Conservation (phyloP, 1,140 invertebrate species). For the Atta texana region DNA sequence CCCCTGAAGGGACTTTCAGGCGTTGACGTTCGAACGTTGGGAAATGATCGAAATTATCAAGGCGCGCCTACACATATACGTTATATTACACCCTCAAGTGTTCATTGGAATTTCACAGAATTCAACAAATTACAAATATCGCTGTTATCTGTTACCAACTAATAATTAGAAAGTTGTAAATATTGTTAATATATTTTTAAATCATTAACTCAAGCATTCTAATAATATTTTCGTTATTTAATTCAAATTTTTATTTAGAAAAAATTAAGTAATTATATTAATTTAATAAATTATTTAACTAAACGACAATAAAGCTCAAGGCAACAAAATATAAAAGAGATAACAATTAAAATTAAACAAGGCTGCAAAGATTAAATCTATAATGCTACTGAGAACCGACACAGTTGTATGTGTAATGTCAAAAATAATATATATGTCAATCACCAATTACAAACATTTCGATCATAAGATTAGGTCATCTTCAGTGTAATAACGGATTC, state of each 20-base stretch:
- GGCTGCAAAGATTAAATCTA: too few species aligned
- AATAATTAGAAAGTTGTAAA: not conserved
- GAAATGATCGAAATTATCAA: constrained; percentile 52
- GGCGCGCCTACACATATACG: not conserved
- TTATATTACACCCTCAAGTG: not conserved
- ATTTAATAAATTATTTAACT: not conserved
- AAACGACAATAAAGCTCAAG: not conserved
- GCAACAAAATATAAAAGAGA: not conserved
- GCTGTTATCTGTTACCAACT: not conserved
- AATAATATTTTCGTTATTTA: not conserved
- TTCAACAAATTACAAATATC: not conserved
- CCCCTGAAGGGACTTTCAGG: constrained; percentile 15
- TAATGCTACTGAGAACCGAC: too few species aligned
- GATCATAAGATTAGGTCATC: too few species aligned
- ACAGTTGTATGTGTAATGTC: too few species aligned
- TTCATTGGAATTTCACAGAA: not conserved
- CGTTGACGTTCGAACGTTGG: constrained; percentile 39
- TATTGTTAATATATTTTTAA: not conserved
- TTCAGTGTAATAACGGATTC: too few species aligned
- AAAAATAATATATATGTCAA: too few species aligned
- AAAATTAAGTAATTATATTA: not conserved
- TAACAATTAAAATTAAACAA: too few species aligned
- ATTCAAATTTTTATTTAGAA: not conserved
- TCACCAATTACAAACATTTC: too few species aligned
- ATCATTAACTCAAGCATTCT: not conserved